Conservation (phyloP, 2,888 invertebrate species). For the Sinotaia quadrata region DNA sequence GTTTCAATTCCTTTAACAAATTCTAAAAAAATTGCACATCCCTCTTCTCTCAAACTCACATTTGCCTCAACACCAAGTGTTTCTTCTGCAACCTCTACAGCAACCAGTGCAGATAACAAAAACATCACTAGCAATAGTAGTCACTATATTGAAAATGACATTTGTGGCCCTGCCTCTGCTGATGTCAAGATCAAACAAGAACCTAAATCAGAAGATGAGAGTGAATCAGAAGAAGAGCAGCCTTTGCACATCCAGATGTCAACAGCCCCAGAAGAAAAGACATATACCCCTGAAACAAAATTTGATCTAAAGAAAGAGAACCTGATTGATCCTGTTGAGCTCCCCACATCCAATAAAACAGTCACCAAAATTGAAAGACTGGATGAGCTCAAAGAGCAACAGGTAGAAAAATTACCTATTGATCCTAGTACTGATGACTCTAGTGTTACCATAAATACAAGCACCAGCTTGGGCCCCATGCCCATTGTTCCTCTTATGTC, state of each 20-base stretch:
- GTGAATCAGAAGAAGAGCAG: constrained; percentile 29
- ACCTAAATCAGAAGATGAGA: constrained; percentile 21
- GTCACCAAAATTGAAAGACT: constrained; percentile 6
- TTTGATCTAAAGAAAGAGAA: constrained; percentile 40
- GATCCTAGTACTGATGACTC: constrained; percentile 9
- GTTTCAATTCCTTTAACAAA: too few relatives aligned
- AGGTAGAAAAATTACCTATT: neutral
- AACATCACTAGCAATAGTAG: neutral
- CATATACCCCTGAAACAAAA: neutral
- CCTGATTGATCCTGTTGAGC: constrained; percentile 56
- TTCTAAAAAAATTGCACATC: too few relatives aligned
- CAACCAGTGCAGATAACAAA: neutral
- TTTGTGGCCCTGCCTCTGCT: neutral
- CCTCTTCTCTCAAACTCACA: too few relatives aligned
- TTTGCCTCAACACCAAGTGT: too few relatives aligned
- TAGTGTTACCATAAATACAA: neutral
- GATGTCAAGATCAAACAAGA: constrained; percentile 16
- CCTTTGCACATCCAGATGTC: too few relatives aligned
- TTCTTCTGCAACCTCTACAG: neutral
- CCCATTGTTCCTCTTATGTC: constrained; percentile 37
- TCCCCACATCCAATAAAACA: constrained; percentile 50
- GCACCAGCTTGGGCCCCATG: constrained; percentile 40
- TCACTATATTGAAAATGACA: too few relatives aligned
- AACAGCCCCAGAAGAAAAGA: neutral
- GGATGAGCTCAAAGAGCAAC: constrained; percentile 14